Evolutionary conservation across 2,113 vertebrate species (phyloP), one percentile per base, ranked within the genome.

Genomic region (Bos indicus): DNA sequence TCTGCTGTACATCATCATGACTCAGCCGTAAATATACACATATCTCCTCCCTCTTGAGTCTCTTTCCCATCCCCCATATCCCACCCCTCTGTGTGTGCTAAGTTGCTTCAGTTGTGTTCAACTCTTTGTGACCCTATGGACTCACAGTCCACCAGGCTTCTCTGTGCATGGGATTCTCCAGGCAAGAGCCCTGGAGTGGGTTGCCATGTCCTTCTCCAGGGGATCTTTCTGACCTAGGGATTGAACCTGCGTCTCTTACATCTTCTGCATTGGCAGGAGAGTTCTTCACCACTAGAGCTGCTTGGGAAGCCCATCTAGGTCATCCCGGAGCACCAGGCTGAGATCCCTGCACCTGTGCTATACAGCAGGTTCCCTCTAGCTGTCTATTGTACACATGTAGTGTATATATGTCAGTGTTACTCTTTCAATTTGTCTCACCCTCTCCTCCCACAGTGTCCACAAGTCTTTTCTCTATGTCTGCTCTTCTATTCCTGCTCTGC

Each of bases 291-390:
- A 3, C 11, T 40, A 40, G n/a, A 74, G 11, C 36, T 21, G 12
- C 21, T 74, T 74, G 67, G 67, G 36, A 74, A 40, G 21, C 2
- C 21, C 36, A 40, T 40, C 21, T 77, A 26, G 71, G 71, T 26
- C 71, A 77, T 26, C 23, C 23, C 1, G 6, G 71, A 77, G 6
- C 40, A 26, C 71, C 40, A 14, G 40, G 23, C 71, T 77, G 3
- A 26, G 40, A 25, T 77, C 23, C 40, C 71, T 43, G 71, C 0
- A 0, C 5, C 21, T 40, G 10, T 36, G 64, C 19, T 21, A 6
- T 23, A 25, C 23, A 74, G 71, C 71, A 74, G 67, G 4, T 5
- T 11, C 36, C 21, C 36, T 25, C 3, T 26, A 25, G 40, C 40
- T 43, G 11, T 26, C 71, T 26, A 17, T 26, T 43, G 36, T 7